Conservation (phyloP, 2,113 vertebrate species). For the Aix galericulata region DNA sequence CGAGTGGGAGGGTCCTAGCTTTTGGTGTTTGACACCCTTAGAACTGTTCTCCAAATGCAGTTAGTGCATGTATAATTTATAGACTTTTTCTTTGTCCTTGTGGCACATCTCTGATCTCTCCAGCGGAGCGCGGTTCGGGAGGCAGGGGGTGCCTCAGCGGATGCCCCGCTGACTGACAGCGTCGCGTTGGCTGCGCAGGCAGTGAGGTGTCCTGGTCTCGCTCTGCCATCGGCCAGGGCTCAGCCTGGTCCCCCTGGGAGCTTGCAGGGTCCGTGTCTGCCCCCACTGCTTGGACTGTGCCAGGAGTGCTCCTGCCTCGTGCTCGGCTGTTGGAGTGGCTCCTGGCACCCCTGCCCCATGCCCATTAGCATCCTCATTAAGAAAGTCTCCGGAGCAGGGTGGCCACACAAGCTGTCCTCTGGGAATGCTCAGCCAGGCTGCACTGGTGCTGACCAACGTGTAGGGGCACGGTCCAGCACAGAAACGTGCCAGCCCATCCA, state of each 20-base stretch:
- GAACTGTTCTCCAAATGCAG: background rate
- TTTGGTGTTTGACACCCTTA: background rate
- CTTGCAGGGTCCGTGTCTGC: accelerated
- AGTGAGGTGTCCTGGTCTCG: background rate
- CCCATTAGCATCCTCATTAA: accelerated
- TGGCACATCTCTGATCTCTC: background rate
- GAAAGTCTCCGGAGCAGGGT: accelerated
- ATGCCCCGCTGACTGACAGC: background rate
- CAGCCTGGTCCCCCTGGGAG: accelerated
- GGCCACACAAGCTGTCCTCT: background rate
- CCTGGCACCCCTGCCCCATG: background rate
- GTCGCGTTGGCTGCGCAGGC: background rate
- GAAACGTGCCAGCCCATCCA: background rate
- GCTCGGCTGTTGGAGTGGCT: accelerated
- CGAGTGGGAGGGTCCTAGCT: background rate
- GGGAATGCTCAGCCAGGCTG: accelerated
- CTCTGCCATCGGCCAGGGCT: accelerated
- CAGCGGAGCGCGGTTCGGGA: background rate
- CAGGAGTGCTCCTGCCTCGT: accelerated
- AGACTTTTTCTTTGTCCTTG: slow-evolving; percentile 35
- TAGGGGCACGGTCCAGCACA: background rate
- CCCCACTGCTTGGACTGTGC: accelerated
- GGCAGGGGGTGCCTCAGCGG: background rate
- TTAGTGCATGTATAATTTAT: background rate
- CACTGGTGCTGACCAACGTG: accelerated